These are phyloP conservation scores for Dioctria linearis DNA, from an alignment of 2,888 invertebrate genomes.

Conservation along the genomic window DNA sequence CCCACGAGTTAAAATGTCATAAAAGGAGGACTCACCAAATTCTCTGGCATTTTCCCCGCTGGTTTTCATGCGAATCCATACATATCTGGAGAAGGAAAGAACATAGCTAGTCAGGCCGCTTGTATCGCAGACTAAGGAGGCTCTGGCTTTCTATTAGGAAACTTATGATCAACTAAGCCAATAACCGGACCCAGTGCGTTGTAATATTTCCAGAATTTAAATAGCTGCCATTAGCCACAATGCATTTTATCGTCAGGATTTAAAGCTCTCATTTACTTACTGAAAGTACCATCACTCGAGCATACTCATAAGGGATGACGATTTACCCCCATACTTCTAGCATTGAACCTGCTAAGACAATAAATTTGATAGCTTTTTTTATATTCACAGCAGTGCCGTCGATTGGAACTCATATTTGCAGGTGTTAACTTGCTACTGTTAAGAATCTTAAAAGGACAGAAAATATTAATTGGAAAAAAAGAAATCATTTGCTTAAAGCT, in stretches of 20 bases:
- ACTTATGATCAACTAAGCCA: constrained; percentile 18
- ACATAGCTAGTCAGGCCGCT: constrained; percentile 5
- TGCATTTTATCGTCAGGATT: too few species aligned
- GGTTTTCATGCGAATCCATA: constrained; percentile 28
- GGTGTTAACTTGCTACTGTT: too few species aligned
- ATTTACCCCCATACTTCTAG: too few species aligned
- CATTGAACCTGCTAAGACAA: too few species aligned
- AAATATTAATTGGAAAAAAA: too few species aligned
- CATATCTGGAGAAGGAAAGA: constrained; percentile 1
- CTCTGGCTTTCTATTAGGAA: constrained; percentile 7
- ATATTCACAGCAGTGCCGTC: too few species aligned
- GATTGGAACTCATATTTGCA: too few species aligned
- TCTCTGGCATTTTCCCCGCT: constrained; percentile 61
- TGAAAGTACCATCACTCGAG: too few species aligned
- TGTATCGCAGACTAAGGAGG: not conserved
- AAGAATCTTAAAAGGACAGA: too few species aligned
- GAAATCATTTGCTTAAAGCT: not conserved
- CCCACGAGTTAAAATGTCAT: constrained; percentile 63
- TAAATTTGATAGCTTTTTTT: too few species aligned
- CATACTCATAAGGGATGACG: too few species aligned
- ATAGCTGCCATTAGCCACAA: not conserved
- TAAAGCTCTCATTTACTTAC: too few species aligned
- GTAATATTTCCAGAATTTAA: constrained; percentile 48
- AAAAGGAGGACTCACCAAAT: constrained; percentile 62
- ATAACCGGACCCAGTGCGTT: constrained; percentile 23